Evolutionary conservation across 2,888 invertebrate genomes (phyloP).

Genomic region (Spisula solida): DNA sequence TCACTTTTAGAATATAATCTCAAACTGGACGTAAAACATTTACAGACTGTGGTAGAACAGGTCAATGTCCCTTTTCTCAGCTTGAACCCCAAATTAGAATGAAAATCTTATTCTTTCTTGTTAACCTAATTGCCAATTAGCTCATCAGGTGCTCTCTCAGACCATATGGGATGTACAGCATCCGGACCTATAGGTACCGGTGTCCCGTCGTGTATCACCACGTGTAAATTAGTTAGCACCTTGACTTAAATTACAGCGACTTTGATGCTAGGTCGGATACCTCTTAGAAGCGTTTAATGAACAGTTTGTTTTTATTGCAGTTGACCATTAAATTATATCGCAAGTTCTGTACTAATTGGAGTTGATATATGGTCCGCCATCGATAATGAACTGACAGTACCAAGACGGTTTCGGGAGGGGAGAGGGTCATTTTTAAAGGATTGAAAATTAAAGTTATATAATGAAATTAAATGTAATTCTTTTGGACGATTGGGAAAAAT

Average conservation of each 20-base stretch:
- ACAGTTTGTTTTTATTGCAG: conserved; percentile 43
- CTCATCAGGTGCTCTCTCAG: neutral
- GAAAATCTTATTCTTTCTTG: conserved; percentile 17
- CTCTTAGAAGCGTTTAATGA: conserved; percentile 47
- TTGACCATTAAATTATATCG: conserved; percentile 19
- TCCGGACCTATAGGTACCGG: neutral
- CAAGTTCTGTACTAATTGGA: conserved; percentile 24
- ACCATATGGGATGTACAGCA: conserved; percentile 47
- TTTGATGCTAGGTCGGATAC: neutral
- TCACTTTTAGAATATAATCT: neutral
- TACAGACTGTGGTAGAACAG: neutral
- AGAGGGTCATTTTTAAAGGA: too few relatives aligned
- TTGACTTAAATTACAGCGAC: neutral
- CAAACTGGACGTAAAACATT: conserved; percentile 41
- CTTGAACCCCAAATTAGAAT: conserved; percentile 28
- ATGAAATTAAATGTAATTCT: too few relatives aligned
- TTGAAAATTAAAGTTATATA: too few relatives aligned
- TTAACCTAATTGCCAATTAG: conserved; percentile 38
- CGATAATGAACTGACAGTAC: too few relatives aligned
- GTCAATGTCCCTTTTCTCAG: conserved; percentile 18
- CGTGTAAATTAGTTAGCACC: conserved; percentile 9
- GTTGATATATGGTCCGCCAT: conserved; percentile 30
- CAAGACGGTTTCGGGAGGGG: too few relatives aligned
- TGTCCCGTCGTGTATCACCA: neutral
- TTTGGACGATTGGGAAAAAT: too few relatives aligned